Evolutionary conservation across 2,113 vertebrate species (phyloP), one percentile per base, ranked within the genome.

Genomic region (Aegotheles bennettii): DNA sequence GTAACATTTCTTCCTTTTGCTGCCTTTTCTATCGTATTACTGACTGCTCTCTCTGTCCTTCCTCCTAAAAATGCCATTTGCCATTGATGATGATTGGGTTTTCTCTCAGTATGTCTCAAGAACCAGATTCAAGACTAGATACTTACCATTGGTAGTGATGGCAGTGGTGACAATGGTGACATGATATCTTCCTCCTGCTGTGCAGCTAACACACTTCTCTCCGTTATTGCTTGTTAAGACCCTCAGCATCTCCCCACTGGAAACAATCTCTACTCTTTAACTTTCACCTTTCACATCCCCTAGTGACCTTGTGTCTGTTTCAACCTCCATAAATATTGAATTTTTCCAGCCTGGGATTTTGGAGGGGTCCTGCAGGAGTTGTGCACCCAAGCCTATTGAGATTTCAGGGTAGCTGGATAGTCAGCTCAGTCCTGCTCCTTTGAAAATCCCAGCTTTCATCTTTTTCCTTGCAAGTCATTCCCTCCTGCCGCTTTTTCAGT

Each of bases 361-460:
- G 69, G 57, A 68, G 40, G 31, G 20, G 24, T 92, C 59, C 57
- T 81, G 43, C n/a, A 75, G 77, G 64, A 81, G 23, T 25, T 76
- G 40, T 67, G 53, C 48, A 69, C 90, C 90, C 80, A 93, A 75
- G 18, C 68, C 84, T 38, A 43, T 33, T 75, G 82, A 48, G 82
- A 80, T 95, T 77, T 86, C 48, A 38, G n/a, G 36, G 48, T 33
- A 48, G 53, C 65, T 90, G 90, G 83, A 81, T 93, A 19, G 48
- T 95, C 51, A 19, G 60, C 64, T 75, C n/a, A 42, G 23, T 79
- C 77, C 87, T 88, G 36, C 88, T 89, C 42, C 87, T 96, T 94
- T 96, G 95, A 97, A 97, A 96, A 65, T 90, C 57, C 69, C 57
- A 87, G 57, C 94, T 92, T 94, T 96, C 94, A 84, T 96, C 95